phyloP scores from a whole-genome alignment of 2,888 invertebrate species.

The Eulithis prunata region DNA sequence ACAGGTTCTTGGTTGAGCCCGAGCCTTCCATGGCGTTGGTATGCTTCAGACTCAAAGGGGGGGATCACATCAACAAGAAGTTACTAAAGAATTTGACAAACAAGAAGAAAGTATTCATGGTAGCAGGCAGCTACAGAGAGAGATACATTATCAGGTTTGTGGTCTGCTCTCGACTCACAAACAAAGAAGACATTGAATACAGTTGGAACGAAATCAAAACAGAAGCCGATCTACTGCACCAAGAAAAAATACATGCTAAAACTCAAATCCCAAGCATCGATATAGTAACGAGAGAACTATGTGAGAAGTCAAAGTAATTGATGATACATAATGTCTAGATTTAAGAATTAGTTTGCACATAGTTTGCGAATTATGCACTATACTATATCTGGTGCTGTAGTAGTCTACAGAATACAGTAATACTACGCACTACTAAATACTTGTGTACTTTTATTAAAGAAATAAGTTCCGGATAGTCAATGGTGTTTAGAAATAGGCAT shows the following conservation, averaged over 20 bases:
- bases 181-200: slow-evolving; percentile 88
- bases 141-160: slow-evolving; percentile 91
- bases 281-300: slow-evolving; percentile 59
- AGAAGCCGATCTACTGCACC: slow-evolving; percentile 74
- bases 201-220: slow-evolving; percentile 88
- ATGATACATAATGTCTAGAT: not conserved
- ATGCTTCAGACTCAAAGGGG: slow-evolving; percentile 93
- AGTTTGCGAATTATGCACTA: no score
- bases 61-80: slow-evolving; percentile 87
- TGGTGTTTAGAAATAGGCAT: no score
- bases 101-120: slow-evolving; percentile 91
- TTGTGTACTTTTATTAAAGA: no score
- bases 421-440: no score
- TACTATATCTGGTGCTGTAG: no score
- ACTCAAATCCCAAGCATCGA: slow-evolving; percentile 64
- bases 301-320: slow-evolving; percentile 70
- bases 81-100: slow-evolving; percentile 89
- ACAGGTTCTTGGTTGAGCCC: slow-evolving; percentile 91
- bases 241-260: slow-evolving; percentile 59
- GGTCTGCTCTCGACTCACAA: slow-evolving; percentile 90
- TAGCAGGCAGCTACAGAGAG: slow-evolving; percentile 89
- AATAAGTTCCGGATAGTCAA: no score
- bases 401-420: no score
- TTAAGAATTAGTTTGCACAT: not conserved
- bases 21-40: slow-evolving; percentile 92